phyloP scores from a whole-genome alignment of 2,797 vertebrate species.

The Hippopotamyrus pictus region DNA sequence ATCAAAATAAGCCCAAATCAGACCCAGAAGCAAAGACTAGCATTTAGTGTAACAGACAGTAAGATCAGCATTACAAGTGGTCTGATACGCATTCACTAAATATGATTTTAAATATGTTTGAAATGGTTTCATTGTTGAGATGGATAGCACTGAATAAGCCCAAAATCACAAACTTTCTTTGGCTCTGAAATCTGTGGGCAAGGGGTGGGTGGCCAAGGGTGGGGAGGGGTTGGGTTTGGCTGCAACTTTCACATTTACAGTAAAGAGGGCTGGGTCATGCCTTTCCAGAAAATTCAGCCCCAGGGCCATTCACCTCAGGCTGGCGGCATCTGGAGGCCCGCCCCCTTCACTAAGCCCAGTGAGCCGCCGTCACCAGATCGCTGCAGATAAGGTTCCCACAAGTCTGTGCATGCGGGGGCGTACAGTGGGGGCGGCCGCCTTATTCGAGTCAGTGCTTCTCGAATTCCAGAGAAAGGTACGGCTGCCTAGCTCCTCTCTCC shows the following conservation, averaged over 20 bases:
- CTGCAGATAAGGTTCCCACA: conserved; percentile 31
- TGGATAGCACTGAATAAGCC: background rate
- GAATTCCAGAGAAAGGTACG: conserved; percentile 5
- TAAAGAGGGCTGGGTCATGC: conserved; percentile 26
- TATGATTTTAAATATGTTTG: background rate
- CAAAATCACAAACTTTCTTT: background rate
- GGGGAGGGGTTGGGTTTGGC: background rate
- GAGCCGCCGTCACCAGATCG: conserved; percentile 32
- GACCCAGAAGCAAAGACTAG: background rate
- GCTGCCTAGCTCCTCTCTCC: background rate
- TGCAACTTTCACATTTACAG: conserved; percentile 25
- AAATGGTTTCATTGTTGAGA: background rate
- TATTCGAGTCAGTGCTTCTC: background rate
- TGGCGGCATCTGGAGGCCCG: conserved; percentile 27
- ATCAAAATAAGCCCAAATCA: background rate
- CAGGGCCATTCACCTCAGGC: conserved; percentile 12
- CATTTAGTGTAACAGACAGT: background rate
- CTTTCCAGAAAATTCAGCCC: conserved; percentile 23
- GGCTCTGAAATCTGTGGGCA: background rate
- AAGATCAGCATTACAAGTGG: background rate
- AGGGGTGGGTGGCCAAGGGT: background rate
- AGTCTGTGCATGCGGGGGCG: conserved; percentile 21
- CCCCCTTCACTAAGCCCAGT: conserved; percentile 26
- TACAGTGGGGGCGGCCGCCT: background rate
- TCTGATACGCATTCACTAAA: background rate